Percentiles rank a stretch among this genome's conserved stretches.
Conservation (phyloP, 2,797 vertebrate genomes). For the Limosa lapponica region DNA sequence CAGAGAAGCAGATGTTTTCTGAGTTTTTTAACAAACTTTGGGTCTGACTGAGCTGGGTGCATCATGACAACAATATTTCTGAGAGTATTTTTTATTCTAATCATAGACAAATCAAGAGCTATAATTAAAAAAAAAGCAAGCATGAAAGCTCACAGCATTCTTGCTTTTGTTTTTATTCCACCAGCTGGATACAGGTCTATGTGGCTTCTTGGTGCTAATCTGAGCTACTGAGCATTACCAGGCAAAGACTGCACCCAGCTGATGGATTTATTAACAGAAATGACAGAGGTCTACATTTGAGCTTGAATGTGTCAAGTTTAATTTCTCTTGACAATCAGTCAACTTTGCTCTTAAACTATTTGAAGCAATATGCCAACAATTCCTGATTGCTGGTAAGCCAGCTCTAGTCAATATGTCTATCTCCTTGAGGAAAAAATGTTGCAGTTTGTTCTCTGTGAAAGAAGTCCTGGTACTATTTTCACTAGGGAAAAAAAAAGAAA, state of each 20-base stretch:
- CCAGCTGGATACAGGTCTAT: neutral
- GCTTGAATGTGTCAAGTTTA: neutral
- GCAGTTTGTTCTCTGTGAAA: neutral
- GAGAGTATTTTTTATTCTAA: neutral
- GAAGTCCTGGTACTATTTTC: neutral
- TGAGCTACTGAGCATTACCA: neutral
- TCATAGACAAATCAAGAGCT: neutral
- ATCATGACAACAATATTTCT: neutral
- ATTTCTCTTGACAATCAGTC: neutral
- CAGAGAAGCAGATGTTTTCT: neutral
- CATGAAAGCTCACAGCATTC: neutral
- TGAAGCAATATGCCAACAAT: neutral
- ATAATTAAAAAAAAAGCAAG: neutral
- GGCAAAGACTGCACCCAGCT: neutral
- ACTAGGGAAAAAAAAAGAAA: neutral
- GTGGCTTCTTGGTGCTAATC: neutral
- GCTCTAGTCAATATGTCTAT: neutral
- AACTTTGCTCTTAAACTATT: slow-evolving; percentile 1
- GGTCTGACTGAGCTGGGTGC: neutral
- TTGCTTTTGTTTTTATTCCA: neutral
- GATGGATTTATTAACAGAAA: neutral
- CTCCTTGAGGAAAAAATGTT: neutral
- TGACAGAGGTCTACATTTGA: neutral
- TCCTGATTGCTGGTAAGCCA: neutral
- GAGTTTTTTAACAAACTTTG: neutral